These are phyloP conservation scores for Tachypleus tridentatus DNA, from an alignment of 1,140 invertebrate genomes.

Conservation along the genomic window DNA sequence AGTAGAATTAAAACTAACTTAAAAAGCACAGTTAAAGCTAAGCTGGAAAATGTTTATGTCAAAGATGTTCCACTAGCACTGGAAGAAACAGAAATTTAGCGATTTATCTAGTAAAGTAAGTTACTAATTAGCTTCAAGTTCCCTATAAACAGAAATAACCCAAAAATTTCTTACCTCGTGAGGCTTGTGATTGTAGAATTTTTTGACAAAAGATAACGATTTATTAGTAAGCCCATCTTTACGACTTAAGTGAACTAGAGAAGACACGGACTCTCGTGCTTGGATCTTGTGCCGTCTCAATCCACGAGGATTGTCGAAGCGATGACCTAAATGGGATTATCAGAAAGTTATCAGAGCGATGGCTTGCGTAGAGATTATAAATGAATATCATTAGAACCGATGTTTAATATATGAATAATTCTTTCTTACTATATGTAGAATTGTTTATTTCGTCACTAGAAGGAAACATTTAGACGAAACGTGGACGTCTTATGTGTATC, in stretches of 20 bases:
- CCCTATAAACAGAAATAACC: slow-evolving; percentile 2
- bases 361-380: background rate
- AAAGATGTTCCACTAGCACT: too few relatives aligned
- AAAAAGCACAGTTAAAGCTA: too few relatives aligned
- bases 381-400: slow-evolving; percentile 4
- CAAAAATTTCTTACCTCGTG: slow-evolving; percentile 51
- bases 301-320: slow-evolving; percentile 70
- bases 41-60: too few relatives aligned
- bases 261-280: slow-evolving; percentile 36
- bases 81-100: slow-evolving; percentile 3
- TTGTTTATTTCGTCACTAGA: too few relatives aligned
- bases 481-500: too few relatives aligned
- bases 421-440: slow-evolving; percentile 2
- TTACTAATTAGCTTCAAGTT: background rate
- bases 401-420: background rate
- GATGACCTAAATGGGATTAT: slow-evolving; percentile 43
- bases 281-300: slow-evolving; percentile 61
- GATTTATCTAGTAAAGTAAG: slow-evolving; percentile 36
- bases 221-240: slow-evolving; percentile 41
- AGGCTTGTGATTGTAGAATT: slow-evolving; percentile 72
- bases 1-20: too few relatives aligned
- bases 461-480: too few relatives aligned
- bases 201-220: slow-evolving; percentile 40
- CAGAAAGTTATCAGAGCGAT: too few relatives aligned
- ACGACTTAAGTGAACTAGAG: slow-evolving; percentile 49